Evolutionary conservation across 2,888 invertebrate genomes (phyloP).

Genomic region (Villa cingulata): DNA sequence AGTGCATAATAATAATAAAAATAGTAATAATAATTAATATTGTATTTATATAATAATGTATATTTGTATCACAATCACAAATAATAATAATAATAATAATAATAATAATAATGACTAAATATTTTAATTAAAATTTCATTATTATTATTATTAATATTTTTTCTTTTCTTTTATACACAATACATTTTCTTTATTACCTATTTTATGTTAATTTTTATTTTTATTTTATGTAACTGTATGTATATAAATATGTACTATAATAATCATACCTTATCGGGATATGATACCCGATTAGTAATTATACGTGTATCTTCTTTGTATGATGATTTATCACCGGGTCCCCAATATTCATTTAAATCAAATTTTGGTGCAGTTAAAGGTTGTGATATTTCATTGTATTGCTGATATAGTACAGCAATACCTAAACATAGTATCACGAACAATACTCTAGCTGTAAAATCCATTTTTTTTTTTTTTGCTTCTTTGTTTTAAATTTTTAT

Average conservation of each 20-base stretch:
- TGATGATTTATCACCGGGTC: constrained; percentile 23
- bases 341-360: constrained; percentile 30
- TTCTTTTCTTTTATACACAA: background rate
- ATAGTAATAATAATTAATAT: too few relatives aligned
- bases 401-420: constrained; percentile 25
- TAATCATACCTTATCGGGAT: constrained; percentile 12
- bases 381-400: constrained; percentile 22
- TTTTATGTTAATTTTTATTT: too few relatives aligned
- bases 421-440: constrained; percentile 21
- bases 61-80: too few relatives aligned
- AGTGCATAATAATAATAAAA: too few relatives aligned
- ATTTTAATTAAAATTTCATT: too few relatives aligned
- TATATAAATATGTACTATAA: too few relatives aligned
- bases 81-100: too few relatives aligned
- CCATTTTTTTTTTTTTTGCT: constrained; percentile 7
- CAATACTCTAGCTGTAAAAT: constrained; percentile 3
- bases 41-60: too few relatives aligned
- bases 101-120: too few relatives aligned
- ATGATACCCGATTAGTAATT: constrained; percentile 9
- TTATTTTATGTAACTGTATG: too few relatives aligned
- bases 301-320: constrained; percentile 27
- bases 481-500: background rate
- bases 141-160: background rate
- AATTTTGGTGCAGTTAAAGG: constrained; percentile 26
- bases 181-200: too few relatives aligned